Evolutionary conservation across 2,113 vertebrate species (phyloP), one percentile per base, ranked within the genome.

Genomic region (Hucho hucho): DNA sequence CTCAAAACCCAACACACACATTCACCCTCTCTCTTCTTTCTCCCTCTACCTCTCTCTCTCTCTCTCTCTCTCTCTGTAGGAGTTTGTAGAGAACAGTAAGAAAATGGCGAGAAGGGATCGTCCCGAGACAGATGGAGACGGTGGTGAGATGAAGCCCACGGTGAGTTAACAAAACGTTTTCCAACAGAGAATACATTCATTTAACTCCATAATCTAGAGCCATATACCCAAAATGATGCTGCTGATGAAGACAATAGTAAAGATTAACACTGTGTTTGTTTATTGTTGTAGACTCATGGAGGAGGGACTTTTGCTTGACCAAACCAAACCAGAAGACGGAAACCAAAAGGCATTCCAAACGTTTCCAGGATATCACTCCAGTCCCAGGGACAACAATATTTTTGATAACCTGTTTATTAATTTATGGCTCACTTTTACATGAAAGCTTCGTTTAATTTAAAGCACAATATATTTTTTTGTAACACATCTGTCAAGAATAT

Each of bases 51-150:
- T 69, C 2, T 7, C 2, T 83, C 91, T 28, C 7, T 70, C 12
- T 56, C 26, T 75, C 1, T 75, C 5, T 70, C 78, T 69, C 2
- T 6, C 2, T 83, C 91, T 88, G 24, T 86, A 99, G 98, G 98
- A 99, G 84, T 98, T 95, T 93, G 95, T 99, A 85, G 97, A 98
- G 79, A 95, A 94, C 81, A 96, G 93, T 88, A 95, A 93, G 80
- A 98, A 94, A 91, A 85, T 90, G 88, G 95, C 93, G 81, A 86
- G 86, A 18, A 87, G 91, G 28, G 84, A 83, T 4, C 49, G 49
- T 14, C 3, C 16, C 4, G 16, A 18, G 49, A 3, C 13, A 24
- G 93, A 83, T 12, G 93, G 93, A 71, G 93, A 94, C 76, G 81
- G 90, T 87, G 88, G 90, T 76, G 98, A 99, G 89, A 93, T 98